These are phyloP conservation scores for Bruchidius siliquastri DNA, from an alignment of 2,888 invertebrate species.

Conservation along the genomic window DNA sequence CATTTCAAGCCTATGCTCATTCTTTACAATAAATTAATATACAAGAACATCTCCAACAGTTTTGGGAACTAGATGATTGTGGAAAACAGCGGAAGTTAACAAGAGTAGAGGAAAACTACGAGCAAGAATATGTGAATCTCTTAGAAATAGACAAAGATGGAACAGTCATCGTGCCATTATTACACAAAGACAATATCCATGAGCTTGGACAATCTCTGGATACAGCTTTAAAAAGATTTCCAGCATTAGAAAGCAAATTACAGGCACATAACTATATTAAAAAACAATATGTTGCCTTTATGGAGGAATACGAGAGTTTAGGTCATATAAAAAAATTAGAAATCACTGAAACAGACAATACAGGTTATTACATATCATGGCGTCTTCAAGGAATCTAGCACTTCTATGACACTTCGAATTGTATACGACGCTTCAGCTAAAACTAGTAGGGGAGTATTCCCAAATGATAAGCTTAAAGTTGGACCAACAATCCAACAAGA, in stretches of 20 bases:
- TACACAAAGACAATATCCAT: neutral
- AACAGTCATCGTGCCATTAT: conserved; percentile 9
- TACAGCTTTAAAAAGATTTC: conserved; percentile 9
- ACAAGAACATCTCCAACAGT: conserved; percentile 7
- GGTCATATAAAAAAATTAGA: conserved; percentile 13
- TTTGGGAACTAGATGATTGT: conserved; percentile 13
- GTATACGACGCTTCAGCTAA: conserved; percentile 11
- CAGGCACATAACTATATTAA: conserved; percentile 8
- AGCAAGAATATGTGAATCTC: conserved; percentile 8
- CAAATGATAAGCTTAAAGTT: conserved; percentile 14
- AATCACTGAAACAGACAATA: neutral
- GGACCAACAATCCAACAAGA: conserved; percentile 17
- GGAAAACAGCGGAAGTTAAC: neutral
- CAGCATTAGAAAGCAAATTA: conserved; percentile 14
- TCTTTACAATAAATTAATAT: neutral
- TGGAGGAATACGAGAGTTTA: conserved; percentile 11
- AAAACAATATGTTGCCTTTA: conserved; percentile 9
- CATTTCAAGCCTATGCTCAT: neutral
- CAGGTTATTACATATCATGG: conserved; percentile 18
- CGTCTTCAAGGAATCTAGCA: conserved; percentile 15
- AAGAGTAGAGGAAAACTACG: conserved; percentile 7
- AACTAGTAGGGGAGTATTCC: conserved; percentile 13
- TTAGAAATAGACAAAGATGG: conserved; percentile 6
- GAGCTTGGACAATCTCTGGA: conserved; percentile 2
- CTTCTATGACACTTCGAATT: conserved; percentile 15